Evolutionary conservation across 2,888 invertebrate species (phyloP).

Genomic region (Charanyca ferruginea): DNA sequence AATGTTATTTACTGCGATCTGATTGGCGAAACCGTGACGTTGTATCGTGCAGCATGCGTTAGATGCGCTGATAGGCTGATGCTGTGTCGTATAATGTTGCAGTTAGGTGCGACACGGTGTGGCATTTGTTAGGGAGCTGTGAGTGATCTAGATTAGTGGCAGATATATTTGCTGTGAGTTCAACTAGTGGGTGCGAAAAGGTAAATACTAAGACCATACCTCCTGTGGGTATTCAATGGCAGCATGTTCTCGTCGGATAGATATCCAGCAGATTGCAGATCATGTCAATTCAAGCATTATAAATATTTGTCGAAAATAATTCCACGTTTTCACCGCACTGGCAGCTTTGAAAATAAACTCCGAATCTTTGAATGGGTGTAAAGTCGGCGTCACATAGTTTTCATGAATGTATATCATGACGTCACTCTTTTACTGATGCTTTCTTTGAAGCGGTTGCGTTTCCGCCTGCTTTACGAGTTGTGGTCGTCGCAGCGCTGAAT

Average conservation of each 20-base stretch:
- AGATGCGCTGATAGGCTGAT: constrained; percentile 51
- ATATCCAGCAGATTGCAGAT: neutral
- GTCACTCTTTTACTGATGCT: neutral
- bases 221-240: neutral
- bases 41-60: constrained; percentile 55
- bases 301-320: neutral
- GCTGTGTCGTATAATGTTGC: constrained; percentile 38
- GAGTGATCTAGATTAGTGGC: constrained; percentile 44
- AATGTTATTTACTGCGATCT: constrained; percentile 63
- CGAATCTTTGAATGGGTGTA: neutral
- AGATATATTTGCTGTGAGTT: constrained; percentile 22
- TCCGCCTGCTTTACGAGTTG: constrained; percentile 28
- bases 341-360: constrained; percentile 11
- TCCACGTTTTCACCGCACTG: neutral
- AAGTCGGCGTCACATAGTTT: neutral
- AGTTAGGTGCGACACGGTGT: constrained; percentile 42
- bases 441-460: constrained; percentile 6
- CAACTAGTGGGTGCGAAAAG: neutral
- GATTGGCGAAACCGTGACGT: constrained; percentile 52
- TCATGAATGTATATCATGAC: neutral
- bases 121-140: constrained; percentile 45
- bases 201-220: neutral
- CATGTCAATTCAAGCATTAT: neutral
- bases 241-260: no score
- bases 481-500: constrained; percentile 15